phyloP scores from a whole-genome alignment of 2,888 invertebrate genomes.

The Calameuta filiformis region DNA sequence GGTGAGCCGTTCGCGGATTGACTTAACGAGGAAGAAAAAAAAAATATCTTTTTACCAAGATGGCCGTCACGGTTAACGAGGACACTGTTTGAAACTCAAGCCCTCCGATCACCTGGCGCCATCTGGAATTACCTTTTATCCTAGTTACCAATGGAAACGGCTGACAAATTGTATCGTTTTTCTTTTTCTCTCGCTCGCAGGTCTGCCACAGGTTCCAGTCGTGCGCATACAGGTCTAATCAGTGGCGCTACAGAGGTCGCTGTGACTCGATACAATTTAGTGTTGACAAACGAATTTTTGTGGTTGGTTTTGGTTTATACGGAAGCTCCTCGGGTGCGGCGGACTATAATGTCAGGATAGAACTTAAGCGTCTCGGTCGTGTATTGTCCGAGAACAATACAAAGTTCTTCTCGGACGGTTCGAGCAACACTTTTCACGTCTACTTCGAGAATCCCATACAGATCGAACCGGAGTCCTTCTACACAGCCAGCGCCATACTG shows the following conservation, averaged over 20 bases:
- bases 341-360: conserved; percentile 94
- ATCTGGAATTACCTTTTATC: not conserved
- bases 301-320: conserved; percentile 95
- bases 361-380: conserved; percentile 88
- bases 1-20: conserved; percentile 65
- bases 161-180: not conserved
- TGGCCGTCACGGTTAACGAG: too few species aligned
- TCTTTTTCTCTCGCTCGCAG: conserved; percentile 65
- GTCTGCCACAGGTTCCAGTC: conserved; percentile 96
- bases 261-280: conserved; percentile 98
- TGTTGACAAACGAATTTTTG: conserved; percentile 94
- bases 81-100: not conserved
- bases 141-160: too few species aligned
- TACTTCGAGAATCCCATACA: conserved; percentile 86
- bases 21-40: too few species aligned
- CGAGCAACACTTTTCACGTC: conserved; percentile 94
- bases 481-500: conserved; percentile 94
- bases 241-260: conserved; percentile 96
- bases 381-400: conserved; percentile 92
- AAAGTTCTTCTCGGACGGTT: conserved; percentile 96
- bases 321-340: conserved; percentile 97
- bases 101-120: not conserved
- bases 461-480: conserved; percentile 93
- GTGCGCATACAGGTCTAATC: conserved; percentile 95
- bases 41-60: too few species aligned